A percentile compares a stretch with the other conserved stretches of the same genome.
Conservation (phyloP, 2,113 vertebrate species). For the Aythya baeri region DNA sequence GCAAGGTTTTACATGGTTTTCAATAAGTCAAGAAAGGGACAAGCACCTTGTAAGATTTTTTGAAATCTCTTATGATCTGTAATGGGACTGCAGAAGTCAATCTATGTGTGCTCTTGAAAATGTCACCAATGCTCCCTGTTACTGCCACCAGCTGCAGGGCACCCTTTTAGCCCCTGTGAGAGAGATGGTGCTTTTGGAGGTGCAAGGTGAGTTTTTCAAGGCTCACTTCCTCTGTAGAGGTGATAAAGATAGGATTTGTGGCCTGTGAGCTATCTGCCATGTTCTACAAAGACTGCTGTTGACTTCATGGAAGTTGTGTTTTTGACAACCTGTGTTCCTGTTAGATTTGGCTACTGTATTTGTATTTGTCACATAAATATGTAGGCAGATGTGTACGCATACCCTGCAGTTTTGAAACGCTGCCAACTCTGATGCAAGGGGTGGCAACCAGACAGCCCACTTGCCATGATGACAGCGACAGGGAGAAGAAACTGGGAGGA, state of each 20-base stretch:
- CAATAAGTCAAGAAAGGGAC: not conserved
- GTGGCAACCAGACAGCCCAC: not conserved
- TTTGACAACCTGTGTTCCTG: not conserved
- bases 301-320: not conserved
- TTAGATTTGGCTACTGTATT: not conserved
- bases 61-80: not conserved
- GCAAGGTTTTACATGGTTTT: not conserved
- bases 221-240: not conserved
- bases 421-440: not conserved
- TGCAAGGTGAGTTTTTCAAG: not conserved
- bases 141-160: not conserved
- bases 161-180: not conserved
- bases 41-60: not conserved
- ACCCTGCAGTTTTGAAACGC: not conserved
- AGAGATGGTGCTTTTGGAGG: not conserved
- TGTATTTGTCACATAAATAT: not conserved
- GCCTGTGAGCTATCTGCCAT: not conserved
- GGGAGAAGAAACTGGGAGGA: not conserved
- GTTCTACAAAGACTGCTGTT: not conserved
- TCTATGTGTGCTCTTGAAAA: accelerated
- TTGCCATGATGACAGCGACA: not conserved
- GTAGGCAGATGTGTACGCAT: not conserved
- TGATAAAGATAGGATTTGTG: not conserved
- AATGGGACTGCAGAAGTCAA: not conserved
- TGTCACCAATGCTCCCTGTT: not conserved